phyloP scores from a whole-genome alignment of 1,140 invertebrate genomes.

The Macrocentrus cingulum region DNA sequence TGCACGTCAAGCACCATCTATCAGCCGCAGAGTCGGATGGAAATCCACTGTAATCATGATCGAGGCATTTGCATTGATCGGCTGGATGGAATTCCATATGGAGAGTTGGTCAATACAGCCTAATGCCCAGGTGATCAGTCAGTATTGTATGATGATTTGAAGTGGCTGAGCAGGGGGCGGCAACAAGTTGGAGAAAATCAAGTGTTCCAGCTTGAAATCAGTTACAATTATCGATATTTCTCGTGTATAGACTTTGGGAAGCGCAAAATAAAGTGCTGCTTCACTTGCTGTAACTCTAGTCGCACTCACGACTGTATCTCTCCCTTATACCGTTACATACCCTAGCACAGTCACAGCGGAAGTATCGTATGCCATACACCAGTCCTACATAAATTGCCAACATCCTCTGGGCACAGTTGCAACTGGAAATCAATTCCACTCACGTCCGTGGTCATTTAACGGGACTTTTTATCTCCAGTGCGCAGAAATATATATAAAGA shows the following conservation, averaged over 20 bases:
- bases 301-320: neutral
- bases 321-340: slow-evolving; percentile 2
- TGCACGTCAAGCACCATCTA: neutral
- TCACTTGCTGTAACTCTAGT: no score
- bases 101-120: neutral
- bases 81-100: no score
- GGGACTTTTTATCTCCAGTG: neutral
- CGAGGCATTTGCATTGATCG: no score
- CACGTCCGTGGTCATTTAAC: neutral
- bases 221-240: no score
- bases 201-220: no score
- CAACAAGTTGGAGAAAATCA: no score
- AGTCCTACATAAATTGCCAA: slow-evolving; percentile 10
- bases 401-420: neutral
- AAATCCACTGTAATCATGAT: neutral
- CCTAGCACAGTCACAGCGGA: slow-evolving; percentile 2
- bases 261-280: no score
- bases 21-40: neutral
- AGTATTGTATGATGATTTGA: neutral
- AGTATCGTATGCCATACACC: slow-evolving; percentile 6
- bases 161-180: neutral
- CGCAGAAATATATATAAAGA: neutral
- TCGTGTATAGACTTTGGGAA: no score
- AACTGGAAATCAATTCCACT: neutral
- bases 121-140: neutral